Conservation (phyloP, 2,888 invertebrate species). For the Lasius fuliginosus region DNA sequence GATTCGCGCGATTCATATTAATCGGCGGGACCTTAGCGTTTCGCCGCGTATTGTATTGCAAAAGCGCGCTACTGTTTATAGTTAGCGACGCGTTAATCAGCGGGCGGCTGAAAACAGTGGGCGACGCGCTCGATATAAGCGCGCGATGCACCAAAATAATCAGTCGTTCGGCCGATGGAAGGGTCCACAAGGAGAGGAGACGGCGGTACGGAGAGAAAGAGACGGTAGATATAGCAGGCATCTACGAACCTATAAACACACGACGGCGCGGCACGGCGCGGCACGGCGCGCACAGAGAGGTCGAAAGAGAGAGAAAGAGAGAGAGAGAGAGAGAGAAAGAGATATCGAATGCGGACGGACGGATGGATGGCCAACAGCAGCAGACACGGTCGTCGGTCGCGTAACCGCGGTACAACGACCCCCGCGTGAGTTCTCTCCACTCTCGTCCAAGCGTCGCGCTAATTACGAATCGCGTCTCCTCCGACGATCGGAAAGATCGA, state of each 20-base stretch:
- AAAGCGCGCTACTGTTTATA: slow-evolving; percentile 34
- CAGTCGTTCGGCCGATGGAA: slow-evolving; percentile 43
- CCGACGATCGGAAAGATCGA: slow-evolving; percentile 9
- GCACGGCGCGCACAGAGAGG: not conserved
- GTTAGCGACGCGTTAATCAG: slow-evolving; percentile 47
- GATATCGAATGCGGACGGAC: slow-evolving; percentile 24
- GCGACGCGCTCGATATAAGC: slow-evolving; percentile 42
- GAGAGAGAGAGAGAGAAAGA: slow-evolving; percentile 1
- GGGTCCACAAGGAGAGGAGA: not conserved
- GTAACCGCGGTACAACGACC: slow-evolving; percentile 83
- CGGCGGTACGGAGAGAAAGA: not conserved
- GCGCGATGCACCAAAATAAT: slow-evolving; percentile 55
- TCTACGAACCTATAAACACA: slow-evolving; percentile 73
- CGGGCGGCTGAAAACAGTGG: slow-evolving; percentile 48
- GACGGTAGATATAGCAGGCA: slow-evolving; percentile 44
- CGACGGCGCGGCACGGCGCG: not conserved
- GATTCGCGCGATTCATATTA: not conserved
- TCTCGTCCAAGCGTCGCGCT: slow-evolving; percentile 66
- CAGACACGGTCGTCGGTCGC: slow-evolving; percentile 77
- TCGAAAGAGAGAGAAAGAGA: slow-evolving; percentile 12
- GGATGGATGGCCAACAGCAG: slow-evolving; percentile 59
- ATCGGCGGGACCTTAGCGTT: not conserved
- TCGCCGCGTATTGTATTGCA: not conserved
- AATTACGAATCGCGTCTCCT: slow-evolving; percentile 61
- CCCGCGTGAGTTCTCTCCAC: slow-evolving; percentile 66